phyloP scores from a whole-genome alignment of 2,888 invertebrate genomes.

The Epinotia ramella region DNA sequence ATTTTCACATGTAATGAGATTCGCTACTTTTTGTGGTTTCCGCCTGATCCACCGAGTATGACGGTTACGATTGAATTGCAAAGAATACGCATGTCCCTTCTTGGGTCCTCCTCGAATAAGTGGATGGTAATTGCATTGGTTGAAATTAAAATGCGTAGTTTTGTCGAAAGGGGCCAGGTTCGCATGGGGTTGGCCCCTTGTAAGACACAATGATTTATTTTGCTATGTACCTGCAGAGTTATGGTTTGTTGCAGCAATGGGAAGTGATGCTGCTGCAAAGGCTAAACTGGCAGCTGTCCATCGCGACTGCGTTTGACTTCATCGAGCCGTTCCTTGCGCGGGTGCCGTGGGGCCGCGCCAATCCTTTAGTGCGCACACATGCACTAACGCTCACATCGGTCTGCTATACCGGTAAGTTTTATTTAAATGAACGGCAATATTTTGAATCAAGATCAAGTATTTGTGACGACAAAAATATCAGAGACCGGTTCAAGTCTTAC shows the following conservation, averaged over 20 bases:
- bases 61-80: slow-evolving; percentile 79
- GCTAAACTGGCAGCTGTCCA: slow-evolving; percentile 92
- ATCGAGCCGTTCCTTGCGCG: slow-evolving; percentile 91
- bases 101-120: slow-evolving; percentile 57
- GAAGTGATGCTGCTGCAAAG: slow-evolving; percentile 91
- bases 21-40: slow-evolving; percentile 84
- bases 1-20: slow-evolving; percentile 71
- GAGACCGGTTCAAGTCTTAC: background rate
- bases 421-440: slow-evolving; percentile 44
- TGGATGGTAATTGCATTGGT: slow-evolving; percentile 54
- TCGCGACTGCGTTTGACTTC: slow-evolving; percentile 93
- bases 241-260: slow-evolving; percentile 88
- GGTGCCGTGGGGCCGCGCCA: slow-evolving; percentile 85
- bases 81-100: slow-evolving; percentile 69
- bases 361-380: slow-evolving; percentile 88
- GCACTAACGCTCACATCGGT: slow-evolving; percentile 91
- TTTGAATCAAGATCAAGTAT: background rate
- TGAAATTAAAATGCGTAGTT: slow-evolving; percentile 53
- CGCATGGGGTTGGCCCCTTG: slow-evolving; percentile 60
- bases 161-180: slow-evolving; percentile 54
- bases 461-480: background rate
- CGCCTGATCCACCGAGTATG: slow-evolving; percentile 77
- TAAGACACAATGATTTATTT: slow-evolving; percentile 23
- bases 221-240: slow-evolving; percentile 1
- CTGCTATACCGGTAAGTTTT: slow-evolving; percentile 90